Percentiles rank a stretch among this genome's conserved stretches.
Evolutionary conservation across 2,888 invertebrate species (phyloP).

Genomic region (Pardosa pseudoannulata): DNA sequence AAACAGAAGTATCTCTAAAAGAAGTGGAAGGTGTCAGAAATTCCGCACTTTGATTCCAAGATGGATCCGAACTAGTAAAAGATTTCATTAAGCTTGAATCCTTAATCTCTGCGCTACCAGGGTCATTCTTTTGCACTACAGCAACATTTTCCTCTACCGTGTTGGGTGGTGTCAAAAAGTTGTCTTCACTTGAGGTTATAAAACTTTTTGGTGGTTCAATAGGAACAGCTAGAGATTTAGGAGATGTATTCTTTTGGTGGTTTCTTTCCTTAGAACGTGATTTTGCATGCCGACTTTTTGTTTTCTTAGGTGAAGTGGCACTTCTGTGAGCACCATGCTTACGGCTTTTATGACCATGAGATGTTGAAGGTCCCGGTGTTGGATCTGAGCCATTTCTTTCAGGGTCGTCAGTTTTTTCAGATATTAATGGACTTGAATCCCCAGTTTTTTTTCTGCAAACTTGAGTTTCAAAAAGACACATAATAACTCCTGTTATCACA

Average conservation of each 20-base stretch:
- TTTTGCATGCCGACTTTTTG: conserved; percentile 16
- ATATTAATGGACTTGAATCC: conserved; percentile 50
- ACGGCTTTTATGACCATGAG: not conserved
- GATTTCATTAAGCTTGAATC: conserved; percentile 41
- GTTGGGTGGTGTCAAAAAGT: conserved; percentile 46
- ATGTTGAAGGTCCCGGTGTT: conserved; percentile 18
- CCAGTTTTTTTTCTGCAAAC: conserved; percentile 39
- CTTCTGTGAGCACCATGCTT: not conserved
- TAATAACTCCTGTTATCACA: conserved; percentile 45
- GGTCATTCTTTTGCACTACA: too few relatives aligned
- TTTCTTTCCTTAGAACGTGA: conserved; percentile 13
- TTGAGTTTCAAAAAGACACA: conserved; percentile 64
- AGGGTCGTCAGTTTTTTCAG: not conserved
- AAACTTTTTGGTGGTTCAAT: conserved; percentile 14
- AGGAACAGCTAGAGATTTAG: conserved; percentile 14
- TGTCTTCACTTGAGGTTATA: conserved; percentile 46
- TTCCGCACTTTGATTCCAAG: conserved; percentile 45
- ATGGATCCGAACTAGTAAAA: conserved; percentile 47
- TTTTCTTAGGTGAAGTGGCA: conserved; percentile 26
- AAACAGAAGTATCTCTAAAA: conserved; percentile 26
- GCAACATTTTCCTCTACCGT: conserved; percentile 32
- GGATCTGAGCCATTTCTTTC: not conserved
- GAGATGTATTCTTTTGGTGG: not conserved
- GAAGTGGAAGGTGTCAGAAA: conserved; percentile 56
- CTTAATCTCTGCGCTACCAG: too few relatives aligned